Base-by-base conservation (phyloP, 2,113 vertebrate species). In the Protobothrops mucrosquamatus region DNA sequence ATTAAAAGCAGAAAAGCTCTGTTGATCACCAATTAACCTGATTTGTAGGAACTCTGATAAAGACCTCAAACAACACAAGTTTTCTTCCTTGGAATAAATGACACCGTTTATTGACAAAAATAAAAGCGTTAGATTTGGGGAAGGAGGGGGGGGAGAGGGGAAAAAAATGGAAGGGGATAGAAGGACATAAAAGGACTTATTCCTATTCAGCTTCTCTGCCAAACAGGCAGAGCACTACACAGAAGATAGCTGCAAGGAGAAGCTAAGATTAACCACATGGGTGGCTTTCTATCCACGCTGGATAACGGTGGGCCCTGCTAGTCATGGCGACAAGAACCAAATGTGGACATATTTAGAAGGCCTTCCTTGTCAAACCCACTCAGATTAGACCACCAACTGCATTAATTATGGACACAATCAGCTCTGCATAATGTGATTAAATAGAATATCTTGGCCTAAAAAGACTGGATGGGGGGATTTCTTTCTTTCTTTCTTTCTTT, bases 1-100 rank as follows among this genome's bases (percentile, higher is more conserved):
- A 99, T 99, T 99, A 99, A 98, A 99, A 98, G 97, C 98, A 98
- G 96, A 98, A 98, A 98, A 98, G 97, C 98, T 98, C 96, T 96
- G 98, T 98, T 99, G 99, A 99, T 99, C 99, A 98, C 98, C 98
- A 99, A 99, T 99, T 99, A 99, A 99, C 98, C 98, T 98, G 98
- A 98, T 99, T 99, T 99, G 98, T 98, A 98, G 97, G 96, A 98
- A 97, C 97, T 98, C 98, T 99, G 98, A 98, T 99, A 98, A 98
- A 98, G 98, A 98, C 98, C 97, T 98, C 95, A 96, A 97, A 97
- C 97, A 97, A 98, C 97, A 98, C 96, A 97, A 97, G 97, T 97
- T 98, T 98, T 97, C 97, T 97, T 97, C 96, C 97, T 95, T 96
- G 95, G 96, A 96, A 96, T 97, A 98, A 98, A 98, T 97, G 98